phyloP scores from a whole-genome alignment of 1,140 invertebrate species.

The Drosophila bocqueti region DNA sequence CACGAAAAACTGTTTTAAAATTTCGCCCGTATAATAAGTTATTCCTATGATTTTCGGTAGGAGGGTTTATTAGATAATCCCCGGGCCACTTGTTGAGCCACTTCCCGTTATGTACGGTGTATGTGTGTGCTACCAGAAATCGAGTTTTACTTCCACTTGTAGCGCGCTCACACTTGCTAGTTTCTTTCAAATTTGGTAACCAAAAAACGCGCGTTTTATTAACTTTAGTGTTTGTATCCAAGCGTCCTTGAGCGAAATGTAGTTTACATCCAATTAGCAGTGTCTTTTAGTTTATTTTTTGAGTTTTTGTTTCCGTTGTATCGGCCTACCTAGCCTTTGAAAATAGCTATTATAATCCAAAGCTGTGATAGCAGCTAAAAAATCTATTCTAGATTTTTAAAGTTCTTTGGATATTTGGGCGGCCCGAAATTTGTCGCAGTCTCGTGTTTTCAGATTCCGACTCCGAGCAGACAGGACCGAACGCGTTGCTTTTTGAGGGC shows the following conservation, averaged over 20 bases:
- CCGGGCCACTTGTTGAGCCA: slow-evolving; percentile 78
- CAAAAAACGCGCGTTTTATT: slow-evolving; percentile 36
- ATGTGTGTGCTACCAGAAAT: slow-evolving; percentile 46
- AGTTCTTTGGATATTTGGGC: not conserved
- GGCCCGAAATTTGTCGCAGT: not conserved
- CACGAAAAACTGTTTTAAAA: slow-evolving; percentile 69
- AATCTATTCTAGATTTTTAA: not conserved
- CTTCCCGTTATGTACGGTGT: slow-evolving; percentile 64
- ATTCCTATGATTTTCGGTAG: slow-evolving; percentile 57
- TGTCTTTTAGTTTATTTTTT: not conserved
- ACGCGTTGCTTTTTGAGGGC: too few species aligned
- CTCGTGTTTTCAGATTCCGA: too few species aligned
- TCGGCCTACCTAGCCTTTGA: not conserved
- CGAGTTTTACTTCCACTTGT: slow-evolving; percentile 62
- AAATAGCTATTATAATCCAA: not conserved
- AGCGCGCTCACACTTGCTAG: slow-evolving; percentile 59
- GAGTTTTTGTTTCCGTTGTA: not conserved
- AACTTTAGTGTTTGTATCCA: slow-evolving; percentile 11
- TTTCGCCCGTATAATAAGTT: slow-evolving; percentile 58
- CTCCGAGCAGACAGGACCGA: too few species aligned
- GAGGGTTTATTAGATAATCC: slow-evolving; percentile 78
- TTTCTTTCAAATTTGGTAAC: slow-evolving; percentile 39
- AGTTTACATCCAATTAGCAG: slow-evolving; percentile 12
- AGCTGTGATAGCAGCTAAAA: not conserved
- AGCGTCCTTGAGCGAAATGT: not conserved